Evolutionary conservation across 2,797 vertebrate species (phyloP).

Genomic region (Arnoldichthys spilopterus): DNA sequence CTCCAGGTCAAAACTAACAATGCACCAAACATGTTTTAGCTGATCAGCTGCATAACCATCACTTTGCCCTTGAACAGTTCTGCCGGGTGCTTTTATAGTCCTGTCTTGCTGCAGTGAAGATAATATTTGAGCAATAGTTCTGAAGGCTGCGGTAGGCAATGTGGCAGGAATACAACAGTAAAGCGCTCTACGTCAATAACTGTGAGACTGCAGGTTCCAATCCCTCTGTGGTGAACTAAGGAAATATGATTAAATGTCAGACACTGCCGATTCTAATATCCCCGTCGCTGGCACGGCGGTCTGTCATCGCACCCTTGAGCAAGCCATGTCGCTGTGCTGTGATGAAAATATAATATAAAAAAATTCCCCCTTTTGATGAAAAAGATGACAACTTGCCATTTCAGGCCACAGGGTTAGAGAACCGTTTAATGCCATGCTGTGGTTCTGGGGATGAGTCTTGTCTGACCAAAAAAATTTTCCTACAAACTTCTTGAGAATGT

Average conservation of each 20-base stretch:
- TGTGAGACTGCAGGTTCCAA: constrained; percentile 29
- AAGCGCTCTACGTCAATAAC: constrained; percentile 4
- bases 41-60: not conserved
- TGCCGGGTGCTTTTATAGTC: not conserved
- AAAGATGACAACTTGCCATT: constrained; percentile 19
- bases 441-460: not conserved
- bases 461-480: not conserved
- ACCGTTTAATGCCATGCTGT: not conserved
- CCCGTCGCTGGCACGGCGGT: not conserved
- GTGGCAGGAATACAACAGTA: not conserved
- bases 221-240: constrained; percentile 23
- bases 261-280: constrained; percentile 42
- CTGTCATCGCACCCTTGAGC: constrained; percentile 42
- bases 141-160: not conserved
- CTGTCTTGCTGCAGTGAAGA: not conserved
- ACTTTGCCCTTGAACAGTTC: not conserved
- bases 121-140: not conserved
- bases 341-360: constrained; percentile 40
- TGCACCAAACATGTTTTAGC: not conserved
- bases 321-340: constrained; percentile 29
- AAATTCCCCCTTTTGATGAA: constrained; percentile 19
- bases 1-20: not conserved
- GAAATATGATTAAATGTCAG: constrained; percentile 47
- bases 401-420: not conserved
- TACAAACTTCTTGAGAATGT: not conserved